Evolutionary conservation across 2,888 invertebrate genomes (phyloP), one percentile per base, ranked within the genome.

Genomic region (Abscondita cerata): DNA sequence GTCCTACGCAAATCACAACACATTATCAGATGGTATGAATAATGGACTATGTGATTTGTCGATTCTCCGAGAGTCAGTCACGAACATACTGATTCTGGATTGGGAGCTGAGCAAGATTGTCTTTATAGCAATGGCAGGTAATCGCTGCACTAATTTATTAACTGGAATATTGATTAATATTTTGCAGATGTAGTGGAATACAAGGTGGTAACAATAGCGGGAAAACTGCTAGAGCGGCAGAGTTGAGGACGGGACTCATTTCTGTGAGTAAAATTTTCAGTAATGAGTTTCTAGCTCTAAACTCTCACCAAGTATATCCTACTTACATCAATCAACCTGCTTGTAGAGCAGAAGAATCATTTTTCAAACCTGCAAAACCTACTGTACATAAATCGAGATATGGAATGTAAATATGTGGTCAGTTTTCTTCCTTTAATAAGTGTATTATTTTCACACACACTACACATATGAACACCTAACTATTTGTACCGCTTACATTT

Each of bases 101-200:
- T 91, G 3, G 90, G 90, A 46, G 89, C 88, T 13, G 90, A 90
- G 78, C 90, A 90, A 77, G 90, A 91, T 72, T 89, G 89, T 76
- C 87, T 88, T 34, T 88, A 89, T 78, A 87, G 87, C 65, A 88
- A 87, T 25, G 88, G 88, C 80, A 85, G 88, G 89, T 88, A 78
- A n/a, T n/a, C n/a, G n/a, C n/a, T n/a, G n/a, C n/a, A n/a, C n/a
- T n/a, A n/a, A n/a, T n/a, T n/a, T n/a, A n/a, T n/a, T n/a, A n/a
- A 11, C 5, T 9, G 31, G 15, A 34, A 34, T 51, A 51, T 33
- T 34, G n/a, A n/a, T n/a, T n/a, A n/a, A n/a, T n/a, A n/a, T n/a
- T n/a, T 16, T 40, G 58, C 70, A 80, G 87, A 76, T 88, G 84
- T 81, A 83, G 87, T 80, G 83, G 87, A 76, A 83, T 85, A 76